Conservation (phyloP, 2,113 vertebrate genomes). For the Nerophis ophidion region DNA sequence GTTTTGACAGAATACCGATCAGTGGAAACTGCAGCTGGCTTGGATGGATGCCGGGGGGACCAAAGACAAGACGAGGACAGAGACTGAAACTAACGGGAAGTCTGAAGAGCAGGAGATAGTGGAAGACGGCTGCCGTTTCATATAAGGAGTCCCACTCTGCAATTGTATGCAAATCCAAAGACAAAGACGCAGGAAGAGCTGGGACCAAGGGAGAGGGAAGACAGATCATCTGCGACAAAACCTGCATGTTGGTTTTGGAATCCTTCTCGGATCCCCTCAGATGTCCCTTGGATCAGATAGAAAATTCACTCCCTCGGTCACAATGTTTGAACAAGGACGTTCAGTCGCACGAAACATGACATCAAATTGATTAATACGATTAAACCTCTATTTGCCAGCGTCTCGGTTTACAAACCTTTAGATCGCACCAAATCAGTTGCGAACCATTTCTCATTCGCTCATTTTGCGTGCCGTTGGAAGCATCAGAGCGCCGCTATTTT, state of each 20-base stretch:
- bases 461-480: too few species aligned
- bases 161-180: neutral
- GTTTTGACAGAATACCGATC: constrained; percentile 33
- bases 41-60: constrained; percentile 14
- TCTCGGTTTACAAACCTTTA: too few species aligned
- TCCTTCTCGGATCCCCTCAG: neutral
- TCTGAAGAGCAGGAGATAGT: neutral
- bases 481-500: too few species aligned
- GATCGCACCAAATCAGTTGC: too few species aligned
- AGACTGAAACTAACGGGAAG: constrained; percentile 3
- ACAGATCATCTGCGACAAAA: constrained; percentile 10
- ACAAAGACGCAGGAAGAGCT: neutral
- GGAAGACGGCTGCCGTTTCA: neutral
- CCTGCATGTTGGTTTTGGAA: neutral
- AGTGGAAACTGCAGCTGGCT: constrained; percentile 39
- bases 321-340: neutral
- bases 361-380: too few species aligned
- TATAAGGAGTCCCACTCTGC: neutral
- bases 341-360: neutral
- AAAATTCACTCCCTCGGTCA: neutral
- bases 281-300: too few species aligned
- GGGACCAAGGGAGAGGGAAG: neutral
- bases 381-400: too few species aligned
- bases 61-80: constrained; percentile 6
- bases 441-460: too few species aligned